Evolutionary conservation across 2,797 vertebrate species (phyloP), one percentile per base, ranked within the genome.

Genomic region (Enteromius fasciolatus): DNA sequence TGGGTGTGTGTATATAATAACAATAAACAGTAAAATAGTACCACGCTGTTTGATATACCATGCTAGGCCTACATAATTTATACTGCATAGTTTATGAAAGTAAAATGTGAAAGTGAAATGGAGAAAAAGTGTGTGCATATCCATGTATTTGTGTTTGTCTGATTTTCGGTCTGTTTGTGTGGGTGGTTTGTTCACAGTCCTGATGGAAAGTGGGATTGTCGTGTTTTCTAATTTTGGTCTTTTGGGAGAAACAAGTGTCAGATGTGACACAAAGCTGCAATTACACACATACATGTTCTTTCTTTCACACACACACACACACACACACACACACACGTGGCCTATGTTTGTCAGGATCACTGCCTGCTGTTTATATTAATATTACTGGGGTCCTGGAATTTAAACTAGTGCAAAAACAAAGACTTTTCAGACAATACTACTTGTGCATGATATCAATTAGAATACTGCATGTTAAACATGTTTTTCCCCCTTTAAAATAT

Each of bases 151-250:
- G 61, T 80, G 68, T 81, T 80, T 70, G 64, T 72, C 68, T 85
- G 50, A 90, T 82, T 87, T 80, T 89, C 78, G 25, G 89, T 87
- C 87, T 69, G 75, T 81, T 70, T 73, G 82, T 66, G 48, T 76
- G 31, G 46, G 84, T 78, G 64, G 39, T 77, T 83, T 80, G 80
- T 78, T 86, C 50, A 78, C 80, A 77, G 81, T 59, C 36, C 74
- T 77, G 81, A 83, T 76, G 73, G 50, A 77, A 83, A 83, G 81
- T 61, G 74, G 73, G 74, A 69, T 59, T 77, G 74, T 39, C 76
- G 61, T 84, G 78, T 48, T 84, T 76, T 80, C 80, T 85, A 73
- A 84, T 86, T 87, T 87, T 81, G 76, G 81, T 80, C 76, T 75
- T 74, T 74, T 78, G 73, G 72, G 69, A 83, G 66, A 59, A 46